Percentiles rank a stretch among this genome's conserved stretches.
phyloP scores from a whole-genome alignment of 2,888 invertebrate genomes.

The Kuschelorhynchus macadamiae region DNA sequence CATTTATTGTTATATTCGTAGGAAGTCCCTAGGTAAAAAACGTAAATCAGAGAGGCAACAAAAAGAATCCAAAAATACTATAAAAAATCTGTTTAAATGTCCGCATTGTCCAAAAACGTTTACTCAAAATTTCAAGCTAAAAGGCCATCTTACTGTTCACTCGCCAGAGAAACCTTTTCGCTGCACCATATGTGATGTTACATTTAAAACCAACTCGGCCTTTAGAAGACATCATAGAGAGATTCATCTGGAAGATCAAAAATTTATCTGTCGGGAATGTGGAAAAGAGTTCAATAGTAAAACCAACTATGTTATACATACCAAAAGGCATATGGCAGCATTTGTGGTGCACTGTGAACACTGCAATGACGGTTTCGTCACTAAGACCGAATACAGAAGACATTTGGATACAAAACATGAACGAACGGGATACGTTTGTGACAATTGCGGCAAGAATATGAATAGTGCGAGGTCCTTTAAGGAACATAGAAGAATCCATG shows the following conservation, averaged over 20 bases:
- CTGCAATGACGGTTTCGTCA: constrained; percentile 60
- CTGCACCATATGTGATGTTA: constrained; percentile 59
- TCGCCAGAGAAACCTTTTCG: constrained; percentile 71
- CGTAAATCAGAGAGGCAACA: too few species aligned
- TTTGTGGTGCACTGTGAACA: constrained; percentile 55
- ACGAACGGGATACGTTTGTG: constrained; percentile 40
- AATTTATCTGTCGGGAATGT: constrained; percentile 31
- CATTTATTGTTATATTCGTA: too few species aligned
- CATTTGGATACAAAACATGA: constrained; percentile 46
- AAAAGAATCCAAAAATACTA: too few species aligned
- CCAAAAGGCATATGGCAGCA: constrained; percentile 32
- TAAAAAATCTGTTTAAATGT: constrained; percentile 24
- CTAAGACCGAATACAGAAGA: constrained; percentile 43
- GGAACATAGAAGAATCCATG: constrained; percentile 38
- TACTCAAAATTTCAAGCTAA: constrained; percentile 32
- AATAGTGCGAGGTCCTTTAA: constrained; percentile 42
- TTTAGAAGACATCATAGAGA: constrained; percentile 34
- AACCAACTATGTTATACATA: constrained; percentile 41
- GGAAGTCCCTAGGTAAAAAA: too few species aligned
- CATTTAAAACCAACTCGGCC: constrained; percentile 38
- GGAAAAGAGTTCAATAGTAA: constrained; percentile 40
- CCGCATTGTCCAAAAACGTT: constrained; percentile 35
- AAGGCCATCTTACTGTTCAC: constrained; percentile 69
- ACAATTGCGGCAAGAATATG: constrained; percentile 40
- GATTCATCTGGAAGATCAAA: constrained; percentile 26